phyloP scores from a whole-genome alignment of 2,113 vertebrate species.

The Tyrannus savana region DNA sequence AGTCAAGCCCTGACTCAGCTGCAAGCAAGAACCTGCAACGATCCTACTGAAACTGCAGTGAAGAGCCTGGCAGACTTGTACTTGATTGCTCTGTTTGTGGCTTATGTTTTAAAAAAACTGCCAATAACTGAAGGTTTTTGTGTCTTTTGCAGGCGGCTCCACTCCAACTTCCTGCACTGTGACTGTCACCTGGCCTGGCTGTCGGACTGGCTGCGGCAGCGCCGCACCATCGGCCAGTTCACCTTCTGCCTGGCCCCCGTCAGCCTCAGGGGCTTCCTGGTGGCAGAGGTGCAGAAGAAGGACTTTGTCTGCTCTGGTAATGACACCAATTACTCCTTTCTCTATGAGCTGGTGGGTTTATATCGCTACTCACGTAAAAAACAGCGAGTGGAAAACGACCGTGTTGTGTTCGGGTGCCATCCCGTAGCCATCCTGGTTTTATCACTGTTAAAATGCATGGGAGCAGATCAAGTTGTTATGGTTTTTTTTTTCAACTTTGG shows the following conservation, averaged over 20 bases:
- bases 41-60: accelerated
- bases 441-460: background rate
- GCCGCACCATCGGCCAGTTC: conserved; percentile 92
- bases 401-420: background rate
- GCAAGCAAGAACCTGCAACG: background rate
- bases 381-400: background rate
- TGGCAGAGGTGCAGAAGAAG: conserved; percentile 96
- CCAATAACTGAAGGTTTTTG: background rate
- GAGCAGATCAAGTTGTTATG: conserved; percentile 4
- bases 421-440: background rate
- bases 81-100: background rate
- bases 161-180: conserved; percentile 96
- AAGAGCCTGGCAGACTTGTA: background rate
- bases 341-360: background rate
- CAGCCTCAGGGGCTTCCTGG: conserved; percentile 92
- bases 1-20: background rate
- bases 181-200: conserved; percentile 99
- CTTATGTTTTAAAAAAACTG: accelerated
- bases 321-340: background rate
- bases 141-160: conserved; percentile 83
- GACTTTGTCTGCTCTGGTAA: conserved; percentile 94
- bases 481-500: background rate
- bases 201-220: conserved; percentile 94
- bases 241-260: conserved; percentile 96
- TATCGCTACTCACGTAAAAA: background rate